Conservation (phyloP, 2,888 invertebrate species). For the Notocelia uddmanniana region DNA sequence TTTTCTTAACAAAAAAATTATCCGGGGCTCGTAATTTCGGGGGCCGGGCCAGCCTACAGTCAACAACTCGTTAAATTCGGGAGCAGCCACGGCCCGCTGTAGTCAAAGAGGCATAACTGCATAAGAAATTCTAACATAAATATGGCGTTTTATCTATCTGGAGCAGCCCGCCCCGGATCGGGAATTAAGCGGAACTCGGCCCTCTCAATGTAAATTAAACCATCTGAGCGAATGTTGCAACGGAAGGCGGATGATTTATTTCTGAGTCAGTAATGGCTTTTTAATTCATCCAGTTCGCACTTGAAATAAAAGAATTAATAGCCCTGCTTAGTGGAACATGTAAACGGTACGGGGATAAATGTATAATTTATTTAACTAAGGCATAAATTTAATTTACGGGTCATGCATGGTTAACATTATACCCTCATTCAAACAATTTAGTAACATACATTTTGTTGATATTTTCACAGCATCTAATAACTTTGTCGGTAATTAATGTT, state of each 20-base stretch:
- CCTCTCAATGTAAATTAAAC: conserved; percentile 69
- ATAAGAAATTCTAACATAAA: conserved; percentile 37
- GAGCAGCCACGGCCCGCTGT: conserved; percentile 5
- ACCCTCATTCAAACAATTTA: conserved; percentile 28
- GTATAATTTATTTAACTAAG: conserved; percentile 34
- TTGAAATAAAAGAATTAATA: conserved; percentile 55
- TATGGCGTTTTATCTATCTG: conserved; percentile 48
- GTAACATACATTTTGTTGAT: conserved; percentile 12
- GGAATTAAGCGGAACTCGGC: conserved; percentile 61
- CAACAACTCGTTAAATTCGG: conserved; percentile 57
- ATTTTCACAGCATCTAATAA: conserved; percentile 13
- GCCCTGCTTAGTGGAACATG: conserved; percentile 43
- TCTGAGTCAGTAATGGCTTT: conserved; percentile 63
- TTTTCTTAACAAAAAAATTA: conserved; percentile 40
- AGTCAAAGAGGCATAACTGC: conserved; percentile 7
- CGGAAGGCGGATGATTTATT: conserved; percentile 67
- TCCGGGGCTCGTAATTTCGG: conserved; percentile 42
- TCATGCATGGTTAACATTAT: conserved; percentile 14
- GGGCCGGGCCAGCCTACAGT: conserved; percentile 47
- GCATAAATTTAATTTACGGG: conserved; percentile 32
- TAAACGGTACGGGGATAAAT: conserved; percentile 35
- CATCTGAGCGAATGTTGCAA: conserved; percentile 65
- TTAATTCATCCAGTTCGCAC: conserved; percentile 63
- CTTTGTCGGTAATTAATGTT: conserved; percentile 5
- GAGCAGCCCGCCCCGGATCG: conserved; percentile 52